phyloP scores from a whole-genome alignment of 2,113 vertebrate genomes.

The Centropristis striata region DNA sequence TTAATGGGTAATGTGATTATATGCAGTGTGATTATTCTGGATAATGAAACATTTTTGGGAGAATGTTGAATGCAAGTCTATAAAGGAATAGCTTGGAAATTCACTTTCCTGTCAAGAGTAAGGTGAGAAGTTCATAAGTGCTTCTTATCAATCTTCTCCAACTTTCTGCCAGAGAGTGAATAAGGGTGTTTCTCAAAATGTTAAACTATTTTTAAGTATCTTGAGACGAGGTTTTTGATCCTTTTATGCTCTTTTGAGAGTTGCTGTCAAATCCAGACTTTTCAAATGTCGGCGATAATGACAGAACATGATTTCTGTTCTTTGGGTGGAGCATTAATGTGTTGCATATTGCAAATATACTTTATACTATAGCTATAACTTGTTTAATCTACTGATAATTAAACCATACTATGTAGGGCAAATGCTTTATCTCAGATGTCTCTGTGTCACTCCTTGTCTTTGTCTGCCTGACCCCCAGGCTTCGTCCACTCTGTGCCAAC shows the following conservation, averaged over 20 bases:
- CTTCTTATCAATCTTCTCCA: neutral
- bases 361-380: neutral
- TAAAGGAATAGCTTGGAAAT: neutral
- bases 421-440: constrained; percentile 6
- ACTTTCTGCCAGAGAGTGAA: neutral
- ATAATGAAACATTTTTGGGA: neutral
- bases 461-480: constrained; percentile 27
- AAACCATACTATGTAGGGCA: neutral
- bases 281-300: neutral
- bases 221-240: neutral
- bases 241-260: neutral
- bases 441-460: constrained; percentile 12
- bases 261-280: neutral
- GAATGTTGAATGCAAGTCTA: neutral
- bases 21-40: constrained; percentile 5
- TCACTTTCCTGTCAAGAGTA: neutral
- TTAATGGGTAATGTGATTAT: constrained; percentile 6
- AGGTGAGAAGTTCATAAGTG: neutral
- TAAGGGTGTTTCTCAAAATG: neutral
- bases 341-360: neutral
- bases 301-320: neutral
- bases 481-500: constrained; percentile 8
- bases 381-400: neutral
- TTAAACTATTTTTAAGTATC: neutral
- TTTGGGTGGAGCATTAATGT: neutral